These are phyloP conservation scores for Eulimnadia texana DNA, from an alignment of 1,140 invertebrate genomes.

Conservation along the genomic window DNA sequence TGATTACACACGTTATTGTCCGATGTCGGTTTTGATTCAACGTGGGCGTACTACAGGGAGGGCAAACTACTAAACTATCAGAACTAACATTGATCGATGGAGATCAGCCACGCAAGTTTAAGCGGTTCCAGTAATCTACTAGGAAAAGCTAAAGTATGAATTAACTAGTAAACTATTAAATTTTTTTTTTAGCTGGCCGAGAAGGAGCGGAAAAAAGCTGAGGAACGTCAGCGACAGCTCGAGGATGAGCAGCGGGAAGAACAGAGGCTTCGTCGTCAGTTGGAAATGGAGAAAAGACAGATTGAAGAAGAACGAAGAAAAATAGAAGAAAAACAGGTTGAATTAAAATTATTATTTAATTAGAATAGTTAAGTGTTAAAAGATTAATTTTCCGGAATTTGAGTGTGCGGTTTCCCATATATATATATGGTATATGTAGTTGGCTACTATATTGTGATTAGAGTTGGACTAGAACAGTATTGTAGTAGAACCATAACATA, in stretches of 20 bases:
- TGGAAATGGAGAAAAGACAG: slow-evolving; percentile 3
- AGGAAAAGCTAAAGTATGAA: background rate
- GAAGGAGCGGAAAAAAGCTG: slow-evolving; percentile 10
- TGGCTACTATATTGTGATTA: background rate
- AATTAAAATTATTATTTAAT: background rate
- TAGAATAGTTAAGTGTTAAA: background rate
- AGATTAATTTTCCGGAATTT: background rate
- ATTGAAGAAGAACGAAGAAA: slow-evolving; percentile 7
- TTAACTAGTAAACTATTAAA: background rate
- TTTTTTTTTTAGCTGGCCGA: slow-evolving; percentile 10
- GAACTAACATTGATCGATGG: no score
- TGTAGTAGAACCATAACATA: background rate
- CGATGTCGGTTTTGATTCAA: no score
- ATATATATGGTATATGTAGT: background rate
- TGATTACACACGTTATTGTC: no score
- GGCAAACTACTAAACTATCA: no score
- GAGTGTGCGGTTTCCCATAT: background rate
- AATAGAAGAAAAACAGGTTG: slow-evolving; percentile 12
- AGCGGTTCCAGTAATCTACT: no score
- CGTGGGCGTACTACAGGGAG: no score
- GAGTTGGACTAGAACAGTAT: background rate
- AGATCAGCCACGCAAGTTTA: no score
- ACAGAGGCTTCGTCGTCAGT: slow-evolving; percentile 4
- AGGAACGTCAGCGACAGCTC: background rate
- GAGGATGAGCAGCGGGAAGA: slow-evolving; percentile 10